Conservation (phyloP, 2,888 invertebrate genomes). For the Lumbricus terrestris region DNA sequence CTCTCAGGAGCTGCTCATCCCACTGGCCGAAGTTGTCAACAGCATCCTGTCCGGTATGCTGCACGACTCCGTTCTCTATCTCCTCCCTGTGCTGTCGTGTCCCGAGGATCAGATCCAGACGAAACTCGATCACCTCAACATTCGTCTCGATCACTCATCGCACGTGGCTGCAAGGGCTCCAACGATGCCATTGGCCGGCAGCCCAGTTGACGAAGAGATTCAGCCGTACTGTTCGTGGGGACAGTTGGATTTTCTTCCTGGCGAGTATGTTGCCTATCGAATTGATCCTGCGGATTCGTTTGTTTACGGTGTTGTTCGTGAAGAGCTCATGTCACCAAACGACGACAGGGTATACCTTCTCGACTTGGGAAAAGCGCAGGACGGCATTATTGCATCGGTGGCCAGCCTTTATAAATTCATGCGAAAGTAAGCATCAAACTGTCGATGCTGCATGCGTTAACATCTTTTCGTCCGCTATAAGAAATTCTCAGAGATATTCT, state of each 20-base stretch:
- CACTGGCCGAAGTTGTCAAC: constrained; percentile 37
- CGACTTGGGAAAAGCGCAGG: constrained; percentile 13
- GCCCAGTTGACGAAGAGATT: constrained; percentile 25
- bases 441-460: neutral
- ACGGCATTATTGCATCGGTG: constrained; percentile 27
- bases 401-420: constrained; percentile 25
- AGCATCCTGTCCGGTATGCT: constrained; percentile 35
- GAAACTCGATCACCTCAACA: constrained; percentile 34
- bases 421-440: constrained; percentile 15
- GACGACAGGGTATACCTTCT: constrained; percentile 23
- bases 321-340: constrained; percentile 25
- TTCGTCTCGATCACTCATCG: constrained; percentile 30
- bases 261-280: constrained; percentile 34
- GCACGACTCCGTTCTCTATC: constrained; percentile 36
- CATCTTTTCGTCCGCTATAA: neutral
- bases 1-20: constrained; percentile 37
- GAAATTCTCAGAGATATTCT: neutral
- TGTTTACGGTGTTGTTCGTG: constrained; percentile 22
- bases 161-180: constrained; percentile 5
- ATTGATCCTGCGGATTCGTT: neutral
- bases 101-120: constrained; percentile 27
- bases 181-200: constrained; percentile 33
- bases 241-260: constrained; percentile 15
- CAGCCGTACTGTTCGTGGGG: constrained; percentile 21
- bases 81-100: constrained; percentile 37